These are phyloP conservation scores for Cirrhinus mrigala DNA, from an alignment of 2,797 vertebrate genomes.

Conservation along the genomic window DNA sequence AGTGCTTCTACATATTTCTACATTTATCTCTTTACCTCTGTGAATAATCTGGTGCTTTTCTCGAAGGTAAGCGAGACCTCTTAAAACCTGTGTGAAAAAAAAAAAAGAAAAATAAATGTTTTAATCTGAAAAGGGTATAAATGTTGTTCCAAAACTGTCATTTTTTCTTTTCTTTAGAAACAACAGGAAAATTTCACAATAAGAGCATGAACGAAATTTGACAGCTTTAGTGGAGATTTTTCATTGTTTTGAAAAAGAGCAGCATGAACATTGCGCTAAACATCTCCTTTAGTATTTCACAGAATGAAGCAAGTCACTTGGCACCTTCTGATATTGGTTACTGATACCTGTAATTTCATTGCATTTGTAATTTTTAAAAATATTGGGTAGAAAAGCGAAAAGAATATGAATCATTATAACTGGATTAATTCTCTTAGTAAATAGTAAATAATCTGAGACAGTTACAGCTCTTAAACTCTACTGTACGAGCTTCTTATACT, in stretches of 20 bases:
- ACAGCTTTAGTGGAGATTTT: not conserved
- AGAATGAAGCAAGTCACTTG: too few relatives aligned
- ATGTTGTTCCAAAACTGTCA: not conserved
- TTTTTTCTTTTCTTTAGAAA: not conserved
- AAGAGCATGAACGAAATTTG: not conserved
- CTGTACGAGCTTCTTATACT: not conserved
- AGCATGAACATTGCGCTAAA: not conserved
- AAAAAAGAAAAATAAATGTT: not conserved
- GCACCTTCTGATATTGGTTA: not conserved
- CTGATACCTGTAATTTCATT: not conserved
- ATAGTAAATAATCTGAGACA: too few relatives aligned
- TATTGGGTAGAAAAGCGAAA: not conserved
- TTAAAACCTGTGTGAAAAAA: conserved; percentile 79
- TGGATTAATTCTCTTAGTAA: not conserved
- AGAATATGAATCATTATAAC: not conserved
- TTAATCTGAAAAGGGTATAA: not conserved
- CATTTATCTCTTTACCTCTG: conserved; percentile 78
- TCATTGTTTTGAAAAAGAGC: not conserved
- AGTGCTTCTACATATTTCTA: not conserved
- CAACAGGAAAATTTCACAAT: not conserved
- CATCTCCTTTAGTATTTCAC: not conserved
- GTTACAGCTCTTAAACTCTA: not conserved
- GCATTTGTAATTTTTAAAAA: not conserved
- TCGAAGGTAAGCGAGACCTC: conserved; percentile 88
- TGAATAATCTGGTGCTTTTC: conserved; percentile 97